Base-by-base conservation (phyloP, 2,888 invertebrate genomes). In the Drepanosiphum platanoidis region DNA sequence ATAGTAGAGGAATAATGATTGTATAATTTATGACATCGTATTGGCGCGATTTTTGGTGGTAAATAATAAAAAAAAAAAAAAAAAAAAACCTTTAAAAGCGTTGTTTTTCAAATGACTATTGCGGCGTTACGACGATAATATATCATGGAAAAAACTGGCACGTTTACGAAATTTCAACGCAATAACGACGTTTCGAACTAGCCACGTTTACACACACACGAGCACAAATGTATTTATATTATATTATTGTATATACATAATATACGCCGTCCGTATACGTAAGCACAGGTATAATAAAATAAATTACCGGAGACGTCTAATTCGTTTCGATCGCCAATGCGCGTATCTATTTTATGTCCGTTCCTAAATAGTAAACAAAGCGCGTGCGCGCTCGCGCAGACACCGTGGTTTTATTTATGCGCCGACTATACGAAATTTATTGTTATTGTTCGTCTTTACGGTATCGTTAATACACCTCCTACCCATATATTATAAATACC, bases 391-490 rank as follows among this genome's bases (percentile, higher is more conserved):
- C 75, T n/a, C 32, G 32, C 42, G 42, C 42, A 11, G 42, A n/a
- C n/a, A n/a, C n/a, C 42, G 42, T 11, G 11, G 30, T 74, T 66
- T 52, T 32, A n/a, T 74, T 52, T n/a, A 52, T n/a, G n/a, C 74
- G 52, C 32, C 74, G 52, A 36, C 34, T 36, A 27, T 18, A 75
- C n/a, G 34, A 34, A 77, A 78, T 78, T 78, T 66, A 78, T 78
- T 22, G 78, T 78, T 66, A 32, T 66, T 34, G 61, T 39, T 64
- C 78, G 78, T 78, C 64, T 66, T 42, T n/a, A 27, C 22, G 64
- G 61, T 42, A 39, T 42, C 64, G 78, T 78, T 64, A 52, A n/a
- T 78, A 78, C 78, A 64, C 78, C 78, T 78, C 64, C 30, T 30
- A 15, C 27, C 39, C 34, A 39, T 27, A 61, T 34, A 74, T 22